These are phyloP conservation scores for Platorchestia sp. DNA, from an alignment of 1,140 invertebrate species.

Conservation along the genomic window DNA sequence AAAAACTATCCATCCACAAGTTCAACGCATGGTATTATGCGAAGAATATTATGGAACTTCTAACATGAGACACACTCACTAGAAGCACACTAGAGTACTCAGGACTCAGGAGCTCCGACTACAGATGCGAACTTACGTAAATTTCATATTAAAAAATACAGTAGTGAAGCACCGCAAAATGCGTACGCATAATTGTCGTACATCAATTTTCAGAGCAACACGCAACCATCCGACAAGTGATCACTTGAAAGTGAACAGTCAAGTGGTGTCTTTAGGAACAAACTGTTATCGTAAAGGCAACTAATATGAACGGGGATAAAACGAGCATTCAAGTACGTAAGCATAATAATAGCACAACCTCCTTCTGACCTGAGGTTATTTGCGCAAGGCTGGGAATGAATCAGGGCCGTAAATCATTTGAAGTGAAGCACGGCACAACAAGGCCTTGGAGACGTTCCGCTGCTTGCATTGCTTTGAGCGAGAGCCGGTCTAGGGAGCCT, in stretches of 20 bases:
- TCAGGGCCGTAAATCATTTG: not conserved
- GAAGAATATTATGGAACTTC: no score
- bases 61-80: no score
- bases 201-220: not conserved
- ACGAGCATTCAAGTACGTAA: not conserved
- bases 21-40: no score
- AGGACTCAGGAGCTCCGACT: not conserved
- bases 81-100: no score
- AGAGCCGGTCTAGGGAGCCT: not conserved
- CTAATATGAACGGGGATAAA: not conserved
- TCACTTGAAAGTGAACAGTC: not conserved
- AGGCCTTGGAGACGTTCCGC: not conserved
- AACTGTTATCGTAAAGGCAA: not conserved
- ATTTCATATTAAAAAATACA: not conserved
- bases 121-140: not conserved
- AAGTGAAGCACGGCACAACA: not conserved
- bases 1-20: no score
- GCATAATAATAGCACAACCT: not conserved
- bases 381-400: not conserved
- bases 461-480: not conserved
- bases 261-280: not conserved
- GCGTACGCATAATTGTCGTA: not conserved
- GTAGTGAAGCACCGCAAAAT: not conserved
- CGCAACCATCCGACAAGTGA: not conserved
- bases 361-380: not conserved